phyloP scores from a whole-genome alignment of 2,113 vertebrate species.

The Periophthalmus modestus region DNA sequence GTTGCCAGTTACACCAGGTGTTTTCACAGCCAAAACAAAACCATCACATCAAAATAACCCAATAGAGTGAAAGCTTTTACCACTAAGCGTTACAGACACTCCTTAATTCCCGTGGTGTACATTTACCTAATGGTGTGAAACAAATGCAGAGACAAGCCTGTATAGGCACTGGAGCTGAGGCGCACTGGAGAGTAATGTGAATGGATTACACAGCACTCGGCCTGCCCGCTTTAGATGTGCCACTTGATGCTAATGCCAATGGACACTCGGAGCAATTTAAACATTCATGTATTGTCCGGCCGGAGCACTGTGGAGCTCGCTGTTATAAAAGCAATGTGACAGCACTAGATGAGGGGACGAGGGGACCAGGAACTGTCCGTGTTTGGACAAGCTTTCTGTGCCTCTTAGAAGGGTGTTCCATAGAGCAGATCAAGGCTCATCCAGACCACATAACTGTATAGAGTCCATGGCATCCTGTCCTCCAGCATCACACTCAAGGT shows the following conservation, averaged over 20 bases:
- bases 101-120: conserved; percentile 41
- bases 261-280: conserved; percentile 85
- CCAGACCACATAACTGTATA: conserved; percentile 14
- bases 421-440: conserved; percentile 2
- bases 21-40: conserved; percentile 26
- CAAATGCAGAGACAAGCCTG: conserved; percentile 41
- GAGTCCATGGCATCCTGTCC: not conserved
- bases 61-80: not conserved
- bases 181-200: conserved; percentile 66
- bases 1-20: conserved; percentile 18
- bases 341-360: conserved; percentile 71
- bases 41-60: conserved; percentile 19
- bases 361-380: conserved; percentile 53
- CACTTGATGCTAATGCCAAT: conserved; percentile 83
- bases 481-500: not conserved
- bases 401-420: conserved; percentile 33
- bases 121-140: conserved; percentile 42
- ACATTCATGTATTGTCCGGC: conserved; percentile 85
- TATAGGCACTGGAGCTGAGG: conserved; percentile 36
- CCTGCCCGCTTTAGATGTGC: conserved; percentile 75
- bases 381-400: conserved; percentile 54
- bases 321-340: conserved; percentile 84
- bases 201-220: conserved; percentile 69
- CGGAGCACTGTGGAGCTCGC: conserved; percentile 72
- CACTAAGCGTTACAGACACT: conserved; percentile 5